These are phyloP conservation scores for Hycleus cichorii DNA, from an alignment of 1,140 invertebrate species.

Conservation along the genomic window DNA sequence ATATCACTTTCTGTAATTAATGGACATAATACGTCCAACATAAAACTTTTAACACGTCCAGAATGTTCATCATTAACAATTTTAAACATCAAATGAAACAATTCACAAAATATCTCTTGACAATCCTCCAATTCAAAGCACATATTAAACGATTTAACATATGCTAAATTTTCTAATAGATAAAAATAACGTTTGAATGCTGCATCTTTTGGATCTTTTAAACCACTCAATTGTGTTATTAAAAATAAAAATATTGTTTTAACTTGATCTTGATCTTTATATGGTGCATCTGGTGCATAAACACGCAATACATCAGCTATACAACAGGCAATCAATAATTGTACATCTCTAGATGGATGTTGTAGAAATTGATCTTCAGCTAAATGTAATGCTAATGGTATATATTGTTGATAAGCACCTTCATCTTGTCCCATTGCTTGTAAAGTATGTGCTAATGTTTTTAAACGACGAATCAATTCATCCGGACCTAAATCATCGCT, in stretches of 20 bases:
- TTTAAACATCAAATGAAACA: slow-evolving; percentile 94
- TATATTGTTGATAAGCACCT: slow-evolving; percentile 87
- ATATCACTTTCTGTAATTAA: slow-evolving; percentile 92
- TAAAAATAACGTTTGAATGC: slow-evolving; percentile 98
- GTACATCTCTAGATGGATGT: slow-evolving; percentile 87
- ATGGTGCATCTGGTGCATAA: slow-evolving; percentile 98
- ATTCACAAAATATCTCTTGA: slow-evolving; percentile 90
- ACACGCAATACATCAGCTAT: slow-evolving; percentile 94
- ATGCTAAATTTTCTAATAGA: slow-evolving; percentile 88
- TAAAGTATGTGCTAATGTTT: slow-evolving; percentile 86
- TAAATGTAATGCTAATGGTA: slow-evolving; percentile 87
- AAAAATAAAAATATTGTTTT: slow-evolving; percentile 94
- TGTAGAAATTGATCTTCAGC: slow-evolving; percentile 88
- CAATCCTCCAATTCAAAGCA: slow-evolving; percentile 97
- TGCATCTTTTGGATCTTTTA: slow-evolving; percentile 94
- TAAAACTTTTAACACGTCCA: slow-evolving; percentile 91
- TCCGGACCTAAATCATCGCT: slow-evolving; percentile 89
- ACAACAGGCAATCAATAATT: slow-evolving; percentile 90
- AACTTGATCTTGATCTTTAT: slow-evolving; percentile 90
- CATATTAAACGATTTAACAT: slow-evolving; percentile 98
- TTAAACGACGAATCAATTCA: slow-evolving; percentile 88
- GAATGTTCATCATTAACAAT: slow-evolving; percentile 96
- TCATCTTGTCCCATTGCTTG: slow-evolving; percentile 96
- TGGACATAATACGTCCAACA: slow-evolving; percentile 90
- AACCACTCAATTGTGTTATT: slow-evolving; percentile 86